Base-by-base conservation (phyloP, 2,797 vertebrate species). In the Heteromormyrus szaboi region DNA sequence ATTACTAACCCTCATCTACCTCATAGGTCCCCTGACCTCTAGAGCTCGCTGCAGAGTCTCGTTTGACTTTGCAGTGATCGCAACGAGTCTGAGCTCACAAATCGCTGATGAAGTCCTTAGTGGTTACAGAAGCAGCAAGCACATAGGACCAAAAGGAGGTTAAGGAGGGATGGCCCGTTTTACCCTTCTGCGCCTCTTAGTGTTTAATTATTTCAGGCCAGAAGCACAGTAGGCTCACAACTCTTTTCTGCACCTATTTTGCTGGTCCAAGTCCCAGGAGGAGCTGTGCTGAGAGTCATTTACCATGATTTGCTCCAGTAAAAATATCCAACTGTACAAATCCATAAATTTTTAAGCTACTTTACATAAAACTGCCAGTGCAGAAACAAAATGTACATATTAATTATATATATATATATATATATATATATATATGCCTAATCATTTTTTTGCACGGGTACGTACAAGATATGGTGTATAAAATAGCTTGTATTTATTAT, bases 1-100 rank as follows among this genome's bases (percentile, higher is more conserved):
- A 54, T n/a, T 11, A 59, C 79, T 89, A 91, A 87, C 86, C 89
- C 90, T 88, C 89, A 88, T 92, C 90, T 90, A 59, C 88, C 37
- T 87, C 25, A 84, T 85, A 84, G 85, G 88, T 14, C 87, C 89
- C 89, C 88, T 89, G 91, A 89, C 92, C 90, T 86, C 25, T 90
- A 88, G 33, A 87, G 86, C 86, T 92, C n/a, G 5, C 33, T 29
- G 88, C 85, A 87, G 25, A 46, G 87, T 29, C 79, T 87, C 81
- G 48, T 68, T 89, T 22, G 88, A 90, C 88, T 89, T 6, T 0
- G 85, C 91, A 87, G 29, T 44, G 41, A 51, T 3, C 68, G 12
- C n/a, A 54, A 87, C 22, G 87, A 91, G 85, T 88, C 62, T 87
- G 65, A 6, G 33, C 89, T 37, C 29, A 85, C 56, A 85, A 41